Conservation (phyloP, 1,140 invertebrate species). For the Euura lappo region DNA sequence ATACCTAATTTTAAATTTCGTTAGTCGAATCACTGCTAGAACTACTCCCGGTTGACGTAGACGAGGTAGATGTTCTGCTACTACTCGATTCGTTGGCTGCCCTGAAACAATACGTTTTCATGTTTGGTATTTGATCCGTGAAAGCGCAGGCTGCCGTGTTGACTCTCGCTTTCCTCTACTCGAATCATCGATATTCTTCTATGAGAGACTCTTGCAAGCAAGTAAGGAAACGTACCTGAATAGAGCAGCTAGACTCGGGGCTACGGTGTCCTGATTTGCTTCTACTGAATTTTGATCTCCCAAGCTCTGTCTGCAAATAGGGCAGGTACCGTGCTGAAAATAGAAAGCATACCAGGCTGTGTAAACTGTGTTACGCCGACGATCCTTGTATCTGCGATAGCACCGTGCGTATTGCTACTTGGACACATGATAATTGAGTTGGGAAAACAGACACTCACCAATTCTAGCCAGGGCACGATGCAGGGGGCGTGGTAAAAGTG, state of each 20-base stretch:
- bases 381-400: too few species aligned
- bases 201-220: too few species aligned
- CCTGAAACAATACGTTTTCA: conserved; percentile 32
- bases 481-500: conserved; percentile 93
- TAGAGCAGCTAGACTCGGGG: conserved; percentile 57
- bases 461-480: conserved; percentile 93
- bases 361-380: too few species aligned
- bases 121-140: background rate
- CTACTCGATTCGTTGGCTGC: conserved; percentile 50
- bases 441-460: conserved; percentile 63
- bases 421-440: background rate
- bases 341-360: conserved; percentile 21
- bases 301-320: conserved; percentile 88
- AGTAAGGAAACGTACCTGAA: conserved; percentile 49
- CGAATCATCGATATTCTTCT: too few species aligned
- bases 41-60: conserved; percentile 43
- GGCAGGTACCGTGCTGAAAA: conserved; percentile 88
- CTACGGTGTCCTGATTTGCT: conserved; percentile 54
- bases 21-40: conserved; percentile 46
- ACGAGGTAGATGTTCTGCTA: conserved; percentile 49
- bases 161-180: too few species aligned
- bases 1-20: conserved; percentile 41
- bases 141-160: too few species aligned
- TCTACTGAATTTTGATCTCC: conserved; percentile 61
- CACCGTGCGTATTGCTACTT: too few species aligned